Conservation (phyloP, 2,888 invertebrate genomes). For the Idaea dimidiata region DNA sequence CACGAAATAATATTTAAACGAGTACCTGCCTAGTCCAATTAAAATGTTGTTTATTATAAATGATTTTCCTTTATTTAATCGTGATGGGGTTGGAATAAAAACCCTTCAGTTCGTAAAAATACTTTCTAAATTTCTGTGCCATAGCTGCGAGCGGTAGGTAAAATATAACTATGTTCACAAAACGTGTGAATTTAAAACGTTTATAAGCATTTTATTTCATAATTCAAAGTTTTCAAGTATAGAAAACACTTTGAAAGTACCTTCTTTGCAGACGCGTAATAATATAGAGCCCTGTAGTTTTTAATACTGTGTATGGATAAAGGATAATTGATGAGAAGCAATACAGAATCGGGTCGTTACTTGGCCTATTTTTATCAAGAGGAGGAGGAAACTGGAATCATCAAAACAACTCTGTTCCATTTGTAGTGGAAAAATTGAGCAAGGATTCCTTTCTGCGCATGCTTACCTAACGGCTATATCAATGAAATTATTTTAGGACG, state of each 20-base stretch:
- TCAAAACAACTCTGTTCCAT: constrained; percentile 12
- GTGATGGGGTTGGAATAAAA: neutral
- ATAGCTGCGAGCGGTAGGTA: too few species aligned
- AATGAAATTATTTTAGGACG: constrained; percentile 38
- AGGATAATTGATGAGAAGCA: neutral
- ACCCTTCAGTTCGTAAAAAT: too few species aligned
- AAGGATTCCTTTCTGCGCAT: constrained; percentile 29
- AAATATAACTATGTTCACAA: too few species aligned
- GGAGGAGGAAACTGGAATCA: constrained; percentile 9
- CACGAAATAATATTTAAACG: neutral
- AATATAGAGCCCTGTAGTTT: neutral
- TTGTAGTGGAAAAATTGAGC: constrained; percentile 30
- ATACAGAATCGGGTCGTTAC: neutral
- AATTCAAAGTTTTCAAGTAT: too few species aligned
- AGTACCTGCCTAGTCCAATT: neutral
- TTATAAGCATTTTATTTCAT: too few species aligned
- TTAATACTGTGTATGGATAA: neutral
- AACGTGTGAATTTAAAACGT: too few species aligned
- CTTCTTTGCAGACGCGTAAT: too few species aligned
- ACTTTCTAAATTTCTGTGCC: too few species aligned
- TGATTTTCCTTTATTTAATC: neutral
- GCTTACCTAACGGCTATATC: constrained; percentile 30
- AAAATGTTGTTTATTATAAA: neutral
- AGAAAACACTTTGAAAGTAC: too few species aligned
- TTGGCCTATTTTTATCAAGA: constrained; percentile 13